Conservation (phyloP, 2,888 invertebrate species). For the Xestia rhomboidea region DNA sequence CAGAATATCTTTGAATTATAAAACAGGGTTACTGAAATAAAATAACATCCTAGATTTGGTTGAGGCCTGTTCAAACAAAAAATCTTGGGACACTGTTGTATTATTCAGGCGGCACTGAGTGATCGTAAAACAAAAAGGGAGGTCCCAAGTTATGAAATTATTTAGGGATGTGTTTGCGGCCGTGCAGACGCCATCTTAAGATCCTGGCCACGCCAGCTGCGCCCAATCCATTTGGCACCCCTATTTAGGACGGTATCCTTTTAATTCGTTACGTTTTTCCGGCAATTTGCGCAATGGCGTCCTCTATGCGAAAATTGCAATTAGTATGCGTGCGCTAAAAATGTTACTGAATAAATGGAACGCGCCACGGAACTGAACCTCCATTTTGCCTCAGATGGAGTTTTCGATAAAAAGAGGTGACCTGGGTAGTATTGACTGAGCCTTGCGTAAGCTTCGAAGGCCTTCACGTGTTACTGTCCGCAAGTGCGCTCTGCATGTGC, state of each 20-base stretch:
- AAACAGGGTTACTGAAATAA: slow-evolving; percentile 37
- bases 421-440: slow-evolving; percentile 33
- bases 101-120: slow-evolving; percentile 58
- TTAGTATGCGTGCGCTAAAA: slow-evolving; percentile 49
- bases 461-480: slow-evolving; percentile 21
- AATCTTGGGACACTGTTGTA: slow-evolving; percentile 38
- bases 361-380: slow-evolving; percentile 31
- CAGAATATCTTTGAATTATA: slow-evolving; percentile 36
- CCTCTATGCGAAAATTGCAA: slow-evolving; percentile 49
- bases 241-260: slow-evolving; percentile 45
- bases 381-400: slow-evolving; percentile 38
- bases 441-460: slow-evolving; percentile 46
- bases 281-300: slow-evolving; percentile 42
- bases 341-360: slow-evolving; percentile 48
- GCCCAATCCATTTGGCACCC: slow-evolving; percentile 48
- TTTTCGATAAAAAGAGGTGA: slow-evolving; percentile 46
- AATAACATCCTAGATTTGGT: slow-evolving; percentile 27
- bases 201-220: slow-evolving; percentile 55
- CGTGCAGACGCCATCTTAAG: slow-evolving; percentile 63
- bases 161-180: slow-evolving; percentile 60
- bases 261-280: slow-evolving; percentile 52
- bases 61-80: slow-evolving; percentile 32
- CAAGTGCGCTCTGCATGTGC: slow-evolving; percentile 27
- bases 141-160: slow-evolving; percentile 60
- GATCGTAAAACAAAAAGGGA: slow-evolving; percentile 62